Evolutionary conservation across 2,888 invertebrate genomes (phyloP), one percentile per base, ranked within the genome.

Genomic region (Disparrhopalites patrizii): DNA sequence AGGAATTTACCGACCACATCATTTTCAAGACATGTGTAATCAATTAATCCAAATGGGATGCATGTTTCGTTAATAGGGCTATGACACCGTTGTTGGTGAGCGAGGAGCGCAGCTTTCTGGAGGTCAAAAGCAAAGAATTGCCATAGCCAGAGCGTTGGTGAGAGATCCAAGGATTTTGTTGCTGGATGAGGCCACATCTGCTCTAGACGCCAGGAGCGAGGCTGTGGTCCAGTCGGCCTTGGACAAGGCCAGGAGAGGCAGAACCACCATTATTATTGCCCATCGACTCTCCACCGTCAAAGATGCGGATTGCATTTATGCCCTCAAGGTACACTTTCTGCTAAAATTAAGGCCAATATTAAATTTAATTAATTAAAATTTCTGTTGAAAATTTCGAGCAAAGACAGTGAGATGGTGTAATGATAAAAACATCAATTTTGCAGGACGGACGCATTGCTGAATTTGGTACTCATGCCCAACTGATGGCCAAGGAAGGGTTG

Each of bases 141-240:
- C 82, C 38, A 82, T 83, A 62, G 83, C 83, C 2, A 71, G 83
- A 65, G 82, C 83, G 1, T 76, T 83, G n/a, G 78, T 83, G 28
- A 74, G 80, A 25, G 77, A 81, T 65, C 82, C 83, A 0, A 77
- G 76, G 64, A 80, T 83, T 47, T 76, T 78, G 2, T 70, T 78
- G 1, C 62, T 78, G 63, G 82, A 83, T 69, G 83, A 83, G 74
- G 82, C 81, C 10, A 83, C 83, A 7, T 47, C 47, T 0, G 82
- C 82, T 10, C 76, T 82, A 51, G 82, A 82, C 76, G 78, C 79
- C 7, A 78, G 80, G 71, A 81, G 80, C 69, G 83, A 84, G 75
- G 75, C 78, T 1, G 73, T 81, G 10, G 83, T 84, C 1, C 83
- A 83, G 75, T 76, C 76, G 15, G 83, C 83, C 18, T 76, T 84